phyloP scores from a whole-genome alignment of 2,797 vertebrate species.

The Tapirus indicus region DNA sequence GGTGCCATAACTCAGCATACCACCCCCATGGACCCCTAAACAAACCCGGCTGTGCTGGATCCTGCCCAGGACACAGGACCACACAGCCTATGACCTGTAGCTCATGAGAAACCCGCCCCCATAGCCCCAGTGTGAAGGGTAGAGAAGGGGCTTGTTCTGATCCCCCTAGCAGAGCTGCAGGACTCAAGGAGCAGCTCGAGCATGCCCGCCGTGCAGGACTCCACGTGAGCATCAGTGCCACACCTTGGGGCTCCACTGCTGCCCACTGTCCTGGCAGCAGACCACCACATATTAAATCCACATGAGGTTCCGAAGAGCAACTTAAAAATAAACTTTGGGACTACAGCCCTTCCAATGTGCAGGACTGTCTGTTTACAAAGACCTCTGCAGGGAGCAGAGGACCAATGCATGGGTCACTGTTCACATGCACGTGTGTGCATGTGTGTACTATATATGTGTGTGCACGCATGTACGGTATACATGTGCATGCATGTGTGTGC shows the following conservation, averaged over 20 bases:
- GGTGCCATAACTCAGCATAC: background rate
- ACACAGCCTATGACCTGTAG: background rate
- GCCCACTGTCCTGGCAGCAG: accelerated
- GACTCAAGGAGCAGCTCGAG: background rate
- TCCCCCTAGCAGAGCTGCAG: background rate
- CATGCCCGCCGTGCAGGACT: too few relatives aligned
- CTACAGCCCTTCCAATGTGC: accelerated
- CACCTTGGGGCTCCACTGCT: accelerated
- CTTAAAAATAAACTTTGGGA: background rate
- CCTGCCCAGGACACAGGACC: background rate
- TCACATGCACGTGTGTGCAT: too few relatives aligned
- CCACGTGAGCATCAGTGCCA: accelerated
- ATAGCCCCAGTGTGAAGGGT: background rate
- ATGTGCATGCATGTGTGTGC: too few relatives aligned
- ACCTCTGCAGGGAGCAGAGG: background rate
- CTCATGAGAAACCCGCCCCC: background rate
- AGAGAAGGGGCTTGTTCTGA: background rate
- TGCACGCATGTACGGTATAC: background rate
- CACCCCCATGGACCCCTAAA: too few relatives aligned
- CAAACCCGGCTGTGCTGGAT: too few relatives aligned
- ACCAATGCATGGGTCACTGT: background rate
- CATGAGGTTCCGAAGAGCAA: too few relatives aligned
- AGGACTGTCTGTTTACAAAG: too few relatives aligned
- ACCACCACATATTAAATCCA: accelerated
- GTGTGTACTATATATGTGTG: background rate